Evolutionary conservation across 2,113 vertebrate species (phyloP), one percentile per base, ranked within the genome.

Genomic region (Passer montanus): DNA sequence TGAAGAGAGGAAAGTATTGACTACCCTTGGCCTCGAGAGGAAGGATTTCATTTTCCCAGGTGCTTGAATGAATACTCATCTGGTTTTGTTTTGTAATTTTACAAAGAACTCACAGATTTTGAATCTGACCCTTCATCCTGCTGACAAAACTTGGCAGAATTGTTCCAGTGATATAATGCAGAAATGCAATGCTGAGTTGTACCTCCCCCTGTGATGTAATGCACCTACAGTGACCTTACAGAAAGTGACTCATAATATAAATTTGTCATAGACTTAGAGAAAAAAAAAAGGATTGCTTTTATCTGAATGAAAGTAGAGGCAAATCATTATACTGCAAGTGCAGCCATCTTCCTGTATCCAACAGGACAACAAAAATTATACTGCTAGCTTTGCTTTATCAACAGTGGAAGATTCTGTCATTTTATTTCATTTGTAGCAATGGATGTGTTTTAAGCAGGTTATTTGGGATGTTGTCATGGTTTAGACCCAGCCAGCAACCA

Each of bases 91-190:
- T 90, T 94, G 77, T 68, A 81, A 92, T 96, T 95, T 95, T 87
- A 96, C 81, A 95, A 94, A 95, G 91, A 92, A 89, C 84, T 78
- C 66, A 84, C 72, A 91, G 91, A 96, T 87, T 92, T 89, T 94
- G 73, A 94, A 89, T 49, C 66, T 93, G 94, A 95, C 93, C 95
- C 93, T 96, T 95, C 18, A n/a, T 89, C 66, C 49, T 87, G 44
- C 89, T 96, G 91, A 97, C 91, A 95, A 89, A 89, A 94, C 81
- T 95, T 97, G 93, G 95, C 95, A 93, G 79, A 87, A 85, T 44
- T n/a, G 30, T 86, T 92, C 73, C 28, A 79, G 41, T 87, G 92
- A 94, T 82, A 96, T 72, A 96, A 89, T 94, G 94, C 86, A 93
- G 90, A 96, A 96, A 93, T 62, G 90, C 55, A 94, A 31, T 3